Evolutionary conservation across 2,797 vertebrate species (phyloP).

Genomic region (Heterohyrax brucei): DNA sequence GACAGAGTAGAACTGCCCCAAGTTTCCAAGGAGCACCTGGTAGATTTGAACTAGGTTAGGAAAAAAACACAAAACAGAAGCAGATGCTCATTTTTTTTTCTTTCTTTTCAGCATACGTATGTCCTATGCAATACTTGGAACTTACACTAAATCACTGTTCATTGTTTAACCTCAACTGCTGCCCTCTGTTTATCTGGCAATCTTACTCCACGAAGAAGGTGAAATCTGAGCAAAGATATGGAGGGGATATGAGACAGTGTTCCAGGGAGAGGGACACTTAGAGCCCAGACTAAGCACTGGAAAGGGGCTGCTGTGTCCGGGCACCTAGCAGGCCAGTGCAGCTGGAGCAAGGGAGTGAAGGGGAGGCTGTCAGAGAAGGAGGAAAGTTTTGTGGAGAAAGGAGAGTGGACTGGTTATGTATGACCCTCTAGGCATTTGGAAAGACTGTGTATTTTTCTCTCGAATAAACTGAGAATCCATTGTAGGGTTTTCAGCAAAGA

Average conservation of each 20-base stretch:
- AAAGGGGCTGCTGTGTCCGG: background rate
- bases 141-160: background rate
- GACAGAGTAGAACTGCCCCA: no score
- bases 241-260: background rate
- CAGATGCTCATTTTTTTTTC: background rate
- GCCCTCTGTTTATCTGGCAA: background rate
- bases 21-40: no score
- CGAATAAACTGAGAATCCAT: conserved; percentile 25
- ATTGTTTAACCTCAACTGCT: background rate
- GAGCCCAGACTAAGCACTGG: fast-evolving
- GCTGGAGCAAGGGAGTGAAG: background rate
- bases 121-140: background rate
- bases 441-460: conserved; percentile 9
- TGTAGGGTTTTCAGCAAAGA: conserved; percentile 63
- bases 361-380: background rate
- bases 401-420: background rate
- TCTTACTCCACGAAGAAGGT: background rate
- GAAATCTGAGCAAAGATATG: background rate
- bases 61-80: background rate
- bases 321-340: background rate
- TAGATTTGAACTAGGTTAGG: background rate
- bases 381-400: fast-evolving
- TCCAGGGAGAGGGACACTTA: background rate
- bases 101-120: background rate
- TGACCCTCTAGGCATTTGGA: background rate